Percentiles rank a stretch among this genome's conserved stretches.
Conservation (phyloP, 2,113 vertebrate species). For the Hemicordylus capensis region DNA sequence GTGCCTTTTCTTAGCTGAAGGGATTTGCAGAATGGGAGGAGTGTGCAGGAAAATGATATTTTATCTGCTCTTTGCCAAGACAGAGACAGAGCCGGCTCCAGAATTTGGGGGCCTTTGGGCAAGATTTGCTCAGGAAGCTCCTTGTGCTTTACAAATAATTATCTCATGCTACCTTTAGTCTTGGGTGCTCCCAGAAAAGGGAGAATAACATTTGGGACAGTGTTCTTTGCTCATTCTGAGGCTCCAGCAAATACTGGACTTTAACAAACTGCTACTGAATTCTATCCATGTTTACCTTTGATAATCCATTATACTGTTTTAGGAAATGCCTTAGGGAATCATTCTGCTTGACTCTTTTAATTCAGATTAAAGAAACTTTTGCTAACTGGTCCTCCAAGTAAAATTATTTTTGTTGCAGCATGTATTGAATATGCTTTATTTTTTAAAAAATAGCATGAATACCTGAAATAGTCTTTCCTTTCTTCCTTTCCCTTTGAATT, state of each 20-base stretch:
- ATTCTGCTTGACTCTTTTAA: constrained; percentile 22
- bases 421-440: background rate
- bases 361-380: constrained; percentile 18
- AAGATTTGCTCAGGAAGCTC: background rate
- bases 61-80: constrained; percentile 43
- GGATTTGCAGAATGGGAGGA: constrained; percentile 18
- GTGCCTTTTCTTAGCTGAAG: constrained; percentile 30
- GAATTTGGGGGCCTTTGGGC: background rate
- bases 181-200: background rate
- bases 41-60: constrained; percentile 44
- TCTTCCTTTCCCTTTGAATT: accelerated
- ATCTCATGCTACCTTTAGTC: background rate
- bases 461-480: accelerated
- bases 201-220: background rate
- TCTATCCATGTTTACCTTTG: constrained; percentile 18
- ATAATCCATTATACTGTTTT: constrained; percentile 36
- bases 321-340: constrained; percentile 28
- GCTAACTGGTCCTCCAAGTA: background rate
- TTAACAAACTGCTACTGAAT: background rate
- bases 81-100: background rate
- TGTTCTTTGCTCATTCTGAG: background rate
- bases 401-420: background rate
- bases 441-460: background rate
- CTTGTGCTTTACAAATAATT: background rate
- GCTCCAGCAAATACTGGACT: background rate